These are phyloP conservation scores for Andricus quercusramuli DNA, from an alignment of 2,888 invertebrate genomes.

Conservation along the genomic window DNA sequence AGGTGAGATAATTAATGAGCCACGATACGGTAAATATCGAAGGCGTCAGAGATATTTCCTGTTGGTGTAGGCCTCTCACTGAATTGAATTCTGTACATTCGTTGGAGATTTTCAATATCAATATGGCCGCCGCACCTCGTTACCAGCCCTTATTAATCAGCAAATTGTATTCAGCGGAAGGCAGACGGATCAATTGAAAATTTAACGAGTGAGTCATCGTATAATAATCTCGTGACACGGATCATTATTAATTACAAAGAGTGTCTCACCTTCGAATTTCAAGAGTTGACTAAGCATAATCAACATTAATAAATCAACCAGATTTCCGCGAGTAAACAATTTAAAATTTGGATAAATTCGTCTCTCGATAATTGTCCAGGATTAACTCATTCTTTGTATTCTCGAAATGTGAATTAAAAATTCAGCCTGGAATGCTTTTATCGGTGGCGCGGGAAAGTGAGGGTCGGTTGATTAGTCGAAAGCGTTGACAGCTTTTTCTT, in stretches of 20 bases:
- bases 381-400: conserved; percentile 28
- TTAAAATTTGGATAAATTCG: no score
- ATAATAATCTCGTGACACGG: conserved; percentile 17
- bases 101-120: conserved; percentile 67
- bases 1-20: conserved; percentile 74
- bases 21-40: conserved; percentile 73
- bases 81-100: conserved; percentile 72
- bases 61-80: conserved; percentile 67
- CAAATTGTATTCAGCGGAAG: conserved; percentile 36
- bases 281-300: not conserved
- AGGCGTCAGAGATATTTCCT: conserved; percentile 68
- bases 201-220: conserved; percentile 38
- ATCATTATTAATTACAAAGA: conserved; percentile 34
- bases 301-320: not conserved
- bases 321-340: not conserved
- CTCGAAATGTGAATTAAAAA: conserved; percentile 33
- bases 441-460: conserved; percentile 18
- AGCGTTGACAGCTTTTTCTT: conserved; percentile 24
- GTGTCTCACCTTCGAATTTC: not conserved
- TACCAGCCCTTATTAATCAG: conserved; percentile 48
- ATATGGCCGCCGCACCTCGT: conserved; percentile 65
- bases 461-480: conserved; percentile 36
- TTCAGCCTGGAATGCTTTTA: conserved; percentile 25
- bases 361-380: not conserved
- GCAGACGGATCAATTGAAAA: conserved; percentile 33